These are phyloP conservation scores for Microplitis deprimator DNA, from an alignment of 2,888 invertebrate genomes.

Conservation along the genomic window DNA sequence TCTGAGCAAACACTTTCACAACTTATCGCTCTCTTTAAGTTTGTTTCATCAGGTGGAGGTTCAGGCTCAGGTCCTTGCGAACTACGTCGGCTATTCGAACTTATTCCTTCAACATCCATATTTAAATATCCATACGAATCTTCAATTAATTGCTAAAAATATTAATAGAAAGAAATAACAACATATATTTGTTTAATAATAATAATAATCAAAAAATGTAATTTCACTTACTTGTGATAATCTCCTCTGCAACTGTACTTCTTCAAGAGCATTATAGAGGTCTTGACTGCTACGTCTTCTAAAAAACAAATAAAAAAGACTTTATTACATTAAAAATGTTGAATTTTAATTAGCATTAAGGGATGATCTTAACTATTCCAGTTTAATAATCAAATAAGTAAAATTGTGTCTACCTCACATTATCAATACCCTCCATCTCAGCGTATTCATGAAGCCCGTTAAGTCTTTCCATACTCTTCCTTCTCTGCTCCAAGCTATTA, in stretches of 20 bases:
- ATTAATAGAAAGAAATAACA: slow-evolving; percentile 2
- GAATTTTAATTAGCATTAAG: slow-evolving; percentile 1
- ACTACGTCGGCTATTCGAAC: slow-evolving; percentile 57
- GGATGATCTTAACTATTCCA: not conserved
- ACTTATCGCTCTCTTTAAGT: slow-evolving; percentile 79
- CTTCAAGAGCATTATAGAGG: slow-evolving; percentile 61
- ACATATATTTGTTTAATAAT: not conserved
- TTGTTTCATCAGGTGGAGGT: slow-evolving; percentile 64
- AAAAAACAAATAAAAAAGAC: slow-evolving; percentile 4
- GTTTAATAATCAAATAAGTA: slow-evolving; percentile 5
- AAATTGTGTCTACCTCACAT: slow-evolving; percentile 54
- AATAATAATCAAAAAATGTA: slow-evolving; percentile 12
- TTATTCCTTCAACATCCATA: slow-evolving; percentile 48
- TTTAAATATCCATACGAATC: slow-evolving; percentile 53
- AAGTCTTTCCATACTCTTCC: slow-evolving; percentile 66
- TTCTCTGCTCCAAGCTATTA: slow-evolving; percentile 66
- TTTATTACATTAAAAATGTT: not conserved
- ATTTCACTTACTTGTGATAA: slow-evolving; percentile 59
- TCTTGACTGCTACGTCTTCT: slow-evolving; percentile 62
- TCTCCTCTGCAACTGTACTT: slow-evolving; percentile 61
- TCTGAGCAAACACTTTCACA: slow-evolving; percentile 88
- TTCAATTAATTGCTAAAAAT: slow-evolving; percentile 55
- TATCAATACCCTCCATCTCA: slow-evolving; percentile 58
- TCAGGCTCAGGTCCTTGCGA: slow-evolving; percentile 63
- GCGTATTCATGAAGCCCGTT: slow-evolving; percentile 64